Conservation (phyloP, 2,888 invertebrate species). For the Latrodectus elegans region DNA sequence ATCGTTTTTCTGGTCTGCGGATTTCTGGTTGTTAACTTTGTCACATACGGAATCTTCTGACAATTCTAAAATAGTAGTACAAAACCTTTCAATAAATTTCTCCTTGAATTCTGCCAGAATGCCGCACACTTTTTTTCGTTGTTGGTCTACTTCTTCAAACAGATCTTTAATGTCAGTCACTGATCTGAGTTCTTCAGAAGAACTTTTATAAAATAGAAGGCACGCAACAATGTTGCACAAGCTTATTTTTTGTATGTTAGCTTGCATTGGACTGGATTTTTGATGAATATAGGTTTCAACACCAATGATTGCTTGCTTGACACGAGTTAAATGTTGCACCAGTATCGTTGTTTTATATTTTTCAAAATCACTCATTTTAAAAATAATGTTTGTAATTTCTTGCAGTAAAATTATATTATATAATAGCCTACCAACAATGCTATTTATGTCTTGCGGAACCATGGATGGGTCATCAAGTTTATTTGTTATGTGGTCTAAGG, state of each 20-base stretch:
- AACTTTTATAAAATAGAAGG: conserved; percentile 50
- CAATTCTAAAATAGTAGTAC: conserved; percentile 55
- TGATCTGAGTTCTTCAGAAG: conserved; percentile 11
- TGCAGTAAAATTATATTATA: conserved; percentile 60
- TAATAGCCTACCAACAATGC: conserved; percentile 43
- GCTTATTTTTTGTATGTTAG: conserved; percentile 37
- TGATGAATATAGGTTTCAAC: conserved; percentile 59
- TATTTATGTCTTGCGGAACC: conserved; percentile 18
- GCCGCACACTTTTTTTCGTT: conserved; percentile 26
- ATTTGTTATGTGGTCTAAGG: conserved; percentile 52
- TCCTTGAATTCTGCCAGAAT: conserved; percentile 54
- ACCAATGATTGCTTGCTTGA: conserved; percentile 45
- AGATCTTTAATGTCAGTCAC: conserved; percentile 24
- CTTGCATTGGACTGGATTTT: conserved; percentile 41
- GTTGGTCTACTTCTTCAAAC: conserved; percentile 54
- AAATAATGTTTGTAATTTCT: conserved; percentile 58
- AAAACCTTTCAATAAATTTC: conserved; percentile 58
- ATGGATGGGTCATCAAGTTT: conserved; percentile 46
- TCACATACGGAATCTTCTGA: conserved; percentile 53
- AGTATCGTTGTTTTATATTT: conserved; percentile 53
- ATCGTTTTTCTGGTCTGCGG: conserved; percentile 42
- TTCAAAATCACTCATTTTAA: conserved; percentile 65
- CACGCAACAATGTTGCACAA: conserved; percentile 61
- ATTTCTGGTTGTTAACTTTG: conserved; percentile 17
- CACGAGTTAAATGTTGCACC: conserved; percentile 52